phyloP scores from a whole-genome alignment of 2,888 invertebrate genomes.

The Sericinus montela region DNA sequence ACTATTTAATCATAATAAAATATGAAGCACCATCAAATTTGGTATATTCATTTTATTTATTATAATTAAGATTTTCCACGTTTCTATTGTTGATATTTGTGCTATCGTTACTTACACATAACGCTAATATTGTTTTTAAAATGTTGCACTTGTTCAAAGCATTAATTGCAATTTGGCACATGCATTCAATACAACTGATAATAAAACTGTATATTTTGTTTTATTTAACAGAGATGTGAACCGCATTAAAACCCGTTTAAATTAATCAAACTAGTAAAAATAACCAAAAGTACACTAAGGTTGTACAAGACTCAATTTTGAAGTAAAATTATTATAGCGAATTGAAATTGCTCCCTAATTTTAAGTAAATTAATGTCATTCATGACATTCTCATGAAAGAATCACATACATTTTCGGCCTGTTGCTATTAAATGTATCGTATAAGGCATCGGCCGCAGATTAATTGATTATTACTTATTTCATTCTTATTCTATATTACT shows the following conservation, averaged over 20 bases:
- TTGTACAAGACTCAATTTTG: no score
- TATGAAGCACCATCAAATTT: constrained; percentile 21
- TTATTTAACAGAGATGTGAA: background rate
- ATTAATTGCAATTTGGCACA: constrained; percentile 16
- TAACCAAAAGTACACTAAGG: no score
- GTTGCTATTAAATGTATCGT: constrained; percentile 8
- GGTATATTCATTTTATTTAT: constrained; percentile 17
- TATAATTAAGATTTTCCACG: constrained; percentile 14
- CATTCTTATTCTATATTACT: constrained; percentile 15
- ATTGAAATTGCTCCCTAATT: constrained; percentile 2
- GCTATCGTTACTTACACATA: constrained; percentile 15
- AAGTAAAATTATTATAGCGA: background rate
- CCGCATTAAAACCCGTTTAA: no score
- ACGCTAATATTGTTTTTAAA: constrained; percentile 2
- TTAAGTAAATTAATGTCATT: constrained; percentile 5
- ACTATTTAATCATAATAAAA: constrained; percentile 19
- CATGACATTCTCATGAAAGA: constrained; percentile 1
- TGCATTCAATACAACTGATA: constrained; percentile 10
- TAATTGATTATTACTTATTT: constrained; percentile 12
- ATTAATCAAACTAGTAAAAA: no score
- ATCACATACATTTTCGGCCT: constrained; percentile 1
- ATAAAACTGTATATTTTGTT: background rate
- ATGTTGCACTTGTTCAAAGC: background rate
- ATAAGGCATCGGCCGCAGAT: constrained; percentile 16
- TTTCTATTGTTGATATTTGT: constrained; percentile 18